Percentiles rank a stretch among this genome's conserved stretches.
Conservation (phyloP, 2,113 vertebrate genomes). For the Xyliphius kryptos region DNA sequence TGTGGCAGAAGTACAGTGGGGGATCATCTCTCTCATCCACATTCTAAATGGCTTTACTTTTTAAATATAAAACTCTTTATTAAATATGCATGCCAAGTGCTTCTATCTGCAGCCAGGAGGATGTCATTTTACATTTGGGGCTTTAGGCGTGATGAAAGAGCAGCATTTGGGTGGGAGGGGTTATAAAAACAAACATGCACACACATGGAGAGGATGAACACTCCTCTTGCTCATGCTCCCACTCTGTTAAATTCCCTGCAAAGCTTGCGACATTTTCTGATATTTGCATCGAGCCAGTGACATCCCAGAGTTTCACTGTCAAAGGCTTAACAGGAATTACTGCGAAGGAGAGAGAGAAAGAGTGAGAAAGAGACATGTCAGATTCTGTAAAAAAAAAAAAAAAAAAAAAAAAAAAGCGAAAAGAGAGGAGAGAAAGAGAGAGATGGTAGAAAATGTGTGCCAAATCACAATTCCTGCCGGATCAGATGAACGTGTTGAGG, state of each 20-base stretch:
- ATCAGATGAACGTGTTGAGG: slow-evolving; percentile 74
- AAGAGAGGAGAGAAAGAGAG: no score
- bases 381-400: no score
- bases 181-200: slow-evolving; percentile 34
- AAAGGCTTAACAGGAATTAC: slow-evolving; percentile 42
- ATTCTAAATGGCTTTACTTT: slow-evolving; percentile 53
- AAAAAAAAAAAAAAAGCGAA: no score
- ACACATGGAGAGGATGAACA: slow-evolving; percentile 47
- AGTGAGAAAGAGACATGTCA: slow-evolving; percentile 17
- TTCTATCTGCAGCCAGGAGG: slow-evolving; percentile 55
- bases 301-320: slow-evolving; percentile 62
- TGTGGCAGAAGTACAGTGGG: slow-evolving; percentile 35
- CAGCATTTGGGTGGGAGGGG: slow-evolving; percentile 35
- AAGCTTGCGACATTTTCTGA: slow-evolving; percentile 63
- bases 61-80: slow-evolving; percentile 73
- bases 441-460: slow-evolving; percentile 71
- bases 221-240: background rate
- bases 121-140: slow-evolving; percentile 70
- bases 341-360: slow-evolving; percentile 11
- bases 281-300: slow-evolving; percentile 59
- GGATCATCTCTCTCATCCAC: slow-evolving; percentile 40
- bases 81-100: slow-evolving; percentile 60
- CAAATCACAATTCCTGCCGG: slow-evolving; percentile 88
- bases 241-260: slow-evolving; percentile 39
- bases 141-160: slow-evolving; percentile 66